These are phyloP conservation scores for Octonoba sinensis DNA, from an alignment of 2,888 invertebrate species.

Conservation along the genomic window DNA sequence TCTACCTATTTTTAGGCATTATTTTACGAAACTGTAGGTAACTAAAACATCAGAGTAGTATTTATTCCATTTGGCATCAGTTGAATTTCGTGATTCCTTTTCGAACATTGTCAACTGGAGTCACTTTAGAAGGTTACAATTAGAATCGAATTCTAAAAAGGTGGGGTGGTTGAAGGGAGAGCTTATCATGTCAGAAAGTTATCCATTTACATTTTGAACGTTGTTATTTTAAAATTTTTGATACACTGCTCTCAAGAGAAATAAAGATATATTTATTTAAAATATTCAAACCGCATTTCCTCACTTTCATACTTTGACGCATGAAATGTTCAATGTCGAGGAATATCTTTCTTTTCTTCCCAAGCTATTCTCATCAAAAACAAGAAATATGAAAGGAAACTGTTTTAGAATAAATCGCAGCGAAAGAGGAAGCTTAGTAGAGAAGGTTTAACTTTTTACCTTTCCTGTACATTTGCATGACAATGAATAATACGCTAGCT, in stretches of 20 bases:
- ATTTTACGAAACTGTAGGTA: too few relatives aligned
- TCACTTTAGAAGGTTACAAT: too few relatives aligned
- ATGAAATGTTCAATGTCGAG: too few relatives aligned
- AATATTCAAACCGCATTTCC: constrained; percentile 16
- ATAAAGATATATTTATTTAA: background rate
- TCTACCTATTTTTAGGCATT: too few relatives aligned
- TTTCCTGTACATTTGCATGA: constrained; percentile 30
- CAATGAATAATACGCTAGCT: constrained; percentile 40
- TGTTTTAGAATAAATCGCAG: background rate
- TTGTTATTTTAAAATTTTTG: constrained; percentile 2
- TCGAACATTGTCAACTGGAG: too few relatives aligned
- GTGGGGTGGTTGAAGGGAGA: background rate
- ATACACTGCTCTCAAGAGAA: background rate
- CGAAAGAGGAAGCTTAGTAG: background rate
- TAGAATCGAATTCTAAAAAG: too few relatives aligned
- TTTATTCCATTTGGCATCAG: too few relatives aligned
- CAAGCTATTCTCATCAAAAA: background rate
- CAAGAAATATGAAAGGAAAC: constrained; percentile 6
- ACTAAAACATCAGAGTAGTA: too few relatives aligned
- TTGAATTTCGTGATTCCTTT: too few relatives aligned
- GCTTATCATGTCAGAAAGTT: background rate
- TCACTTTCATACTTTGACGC: constrained; percentile 10
- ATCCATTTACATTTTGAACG: constrained; percentile 5
- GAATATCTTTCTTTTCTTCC: background rate
- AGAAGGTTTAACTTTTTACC: constrained; percentile 28